Conservation (phyloP, 2,797 vertebrate genomes). For the Cyclura pinguis region DNA sequence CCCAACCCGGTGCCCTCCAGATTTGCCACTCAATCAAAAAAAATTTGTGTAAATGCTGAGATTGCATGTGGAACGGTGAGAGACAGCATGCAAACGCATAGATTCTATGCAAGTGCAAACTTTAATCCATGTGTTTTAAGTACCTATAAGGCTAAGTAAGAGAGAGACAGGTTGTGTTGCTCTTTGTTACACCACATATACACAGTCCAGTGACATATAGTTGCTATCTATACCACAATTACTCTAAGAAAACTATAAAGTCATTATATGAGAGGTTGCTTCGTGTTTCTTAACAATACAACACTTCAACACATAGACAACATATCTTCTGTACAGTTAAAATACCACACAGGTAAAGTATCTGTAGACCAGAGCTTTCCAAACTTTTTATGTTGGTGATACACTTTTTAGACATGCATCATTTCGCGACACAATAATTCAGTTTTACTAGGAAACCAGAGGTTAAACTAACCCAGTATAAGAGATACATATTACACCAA, state of each 20-base stretch:
- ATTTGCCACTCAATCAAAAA: neutral
- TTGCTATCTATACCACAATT: neutral
- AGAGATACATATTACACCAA: neutral
- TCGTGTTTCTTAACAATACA: neutral
- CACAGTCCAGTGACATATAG: neutral
- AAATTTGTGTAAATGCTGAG: neutral
- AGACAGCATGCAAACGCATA: neutral
- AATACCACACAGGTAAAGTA: neutral
- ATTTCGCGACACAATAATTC: too few species aligned
- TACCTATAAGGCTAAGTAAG: neutral
- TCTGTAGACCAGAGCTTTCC: neutral
- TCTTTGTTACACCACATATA: neutral
- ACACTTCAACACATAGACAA: neutral
- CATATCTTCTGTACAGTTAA: neutral
- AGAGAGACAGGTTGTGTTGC: neutral
- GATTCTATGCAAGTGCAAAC: neutral
- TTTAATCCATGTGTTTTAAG: neutral
- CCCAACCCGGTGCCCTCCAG: neutral
- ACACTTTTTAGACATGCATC: too few species aligned
- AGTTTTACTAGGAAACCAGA: too few species aligned
- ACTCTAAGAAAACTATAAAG: neutral
- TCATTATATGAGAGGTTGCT: neutral
- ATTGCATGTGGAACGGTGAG: neutral
- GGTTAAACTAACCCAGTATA: too few species aligned
- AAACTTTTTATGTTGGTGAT: too few species aligned